Conservation (phyloP, 2,888 invertebrate genomes). For the Tetramorium bicarinatum region DNA sequence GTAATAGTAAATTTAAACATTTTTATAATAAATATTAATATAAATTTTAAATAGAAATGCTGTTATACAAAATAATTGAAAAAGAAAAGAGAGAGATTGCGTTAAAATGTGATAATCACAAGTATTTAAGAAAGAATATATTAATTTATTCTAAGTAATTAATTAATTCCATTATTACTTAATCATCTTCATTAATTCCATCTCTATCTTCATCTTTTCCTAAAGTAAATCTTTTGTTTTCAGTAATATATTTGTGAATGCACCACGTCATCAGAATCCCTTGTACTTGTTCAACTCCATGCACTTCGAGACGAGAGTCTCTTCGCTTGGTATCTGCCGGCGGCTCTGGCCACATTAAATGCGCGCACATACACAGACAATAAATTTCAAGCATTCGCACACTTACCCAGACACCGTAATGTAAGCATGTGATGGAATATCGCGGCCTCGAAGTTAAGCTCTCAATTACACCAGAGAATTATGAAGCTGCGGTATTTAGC, state of each 20-base stretch:
- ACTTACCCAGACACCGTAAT: constrained; percentile 53
- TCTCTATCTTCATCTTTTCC: not conserved
- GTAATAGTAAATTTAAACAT: not conserved
- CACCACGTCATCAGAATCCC: not conserved
- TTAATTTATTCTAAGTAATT: not conserved
- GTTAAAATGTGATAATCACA: not conserved
- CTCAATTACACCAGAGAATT: constrained; percentile 84
- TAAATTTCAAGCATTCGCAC: not conserved
- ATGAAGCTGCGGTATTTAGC: constrained; percentile 72
- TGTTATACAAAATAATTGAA: not conserved
- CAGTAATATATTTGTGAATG: not conserved
- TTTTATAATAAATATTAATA: not conserved
- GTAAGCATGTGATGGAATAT: constrained; percentile 63
- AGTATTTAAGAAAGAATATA: not conserved
- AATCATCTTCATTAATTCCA: not conserved
- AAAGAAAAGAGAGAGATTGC: not conserved
- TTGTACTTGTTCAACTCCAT: not conserved
- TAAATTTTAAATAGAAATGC: not conserved
- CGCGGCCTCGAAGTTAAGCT: constrained; percentile 82
- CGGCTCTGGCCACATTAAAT: not conserved
- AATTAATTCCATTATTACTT: too few species aligned
- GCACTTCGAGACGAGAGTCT: not conserved
- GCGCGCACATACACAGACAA: not conserved
- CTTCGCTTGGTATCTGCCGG: not conserved
- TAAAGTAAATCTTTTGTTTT: not conserved